Evolutionary conservation across 2,113 vertebrate species (phyloP), one percentile per base, ranked within the genome.

Genomic region (Pelobates fuscus): DNA sequence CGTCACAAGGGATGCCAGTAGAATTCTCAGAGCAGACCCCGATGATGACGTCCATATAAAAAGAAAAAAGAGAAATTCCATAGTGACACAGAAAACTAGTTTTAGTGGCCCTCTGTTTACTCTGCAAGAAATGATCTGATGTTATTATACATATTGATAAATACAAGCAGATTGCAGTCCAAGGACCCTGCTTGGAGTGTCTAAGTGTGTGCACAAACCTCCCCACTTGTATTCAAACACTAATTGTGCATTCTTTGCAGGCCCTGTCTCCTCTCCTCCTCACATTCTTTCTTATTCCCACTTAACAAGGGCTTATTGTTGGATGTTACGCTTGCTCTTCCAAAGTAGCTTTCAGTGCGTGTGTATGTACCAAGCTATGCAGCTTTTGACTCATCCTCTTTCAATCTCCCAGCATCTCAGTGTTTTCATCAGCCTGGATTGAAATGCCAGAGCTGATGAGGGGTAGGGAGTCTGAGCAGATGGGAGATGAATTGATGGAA

Each of bases 221-320:
- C 17, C 44, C 44, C 15, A 14, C 44, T 49, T 18, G 12, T 18
- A 17, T 49, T 49, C 60, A 63, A 23, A 37, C 23, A 23, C n/a
- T 44, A 8, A 41, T 43, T 43, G 20, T 65, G 20, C 62, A 65
- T 65, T 65, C 62, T 43, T 43, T 1, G 32, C 32, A 24, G 12
- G 32, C 21, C 5, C 52, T 5, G 11, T 20, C 20, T 37, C 20
- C 37, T 67, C 63, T 67, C 72, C 63, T 67, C 64, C 72, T 60
- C 72, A 76, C 24, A 76, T 76, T 76, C 72, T 55, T 60, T 49
- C 64, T 59, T 2, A 62, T 67, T 60, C 32, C 57, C 26, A 20
- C 32, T 59, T 43, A 76, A 76, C 41, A 76, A 76, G 72, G 37
- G 14, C 25, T 2, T 43, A 49, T 76, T 76, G 72, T 76, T 67